These are phyloP conservation scores for Miichthys miiuy DNA, from an alignment of 2,797 vertebrate species.

Conservation along the genomic window DNA sequence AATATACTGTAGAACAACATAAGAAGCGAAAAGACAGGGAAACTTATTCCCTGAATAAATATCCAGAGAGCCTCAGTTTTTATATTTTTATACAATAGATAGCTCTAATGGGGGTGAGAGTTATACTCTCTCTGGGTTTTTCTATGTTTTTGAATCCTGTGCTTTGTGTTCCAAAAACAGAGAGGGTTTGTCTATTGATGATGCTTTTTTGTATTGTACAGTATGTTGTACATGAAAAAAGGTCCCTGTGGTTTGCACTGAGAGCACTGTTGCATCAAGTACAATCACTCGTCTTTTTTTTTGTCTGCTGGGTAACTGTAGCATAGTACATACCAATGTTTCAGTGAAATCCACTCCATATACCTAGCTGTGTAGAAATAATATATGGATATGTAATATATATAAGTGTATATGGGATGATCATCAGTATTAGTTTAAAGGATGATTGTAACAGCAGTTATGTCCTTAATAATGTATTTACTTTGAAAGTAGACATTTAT, in stretches of 20 bases:
- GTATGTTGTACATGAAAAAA: not conserved
- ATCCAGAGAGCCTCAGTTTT: not conserved
- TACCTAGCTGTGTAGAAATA: not conserved
- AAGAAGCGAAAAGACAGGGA: not conserved
- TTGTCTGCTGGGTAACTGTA: not conserved
- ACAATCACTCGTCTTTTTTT: not conserved
- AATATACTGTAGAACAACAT: not conserved
- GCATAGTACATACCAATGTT: not conserved
- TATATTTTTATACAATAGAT: not conserved
- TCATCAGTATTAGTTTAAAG: not conserved
- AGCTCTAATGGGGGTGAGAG: not conserved
- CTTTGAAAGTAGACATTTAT: not conserved
- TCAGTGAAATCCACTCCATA: not conserved
- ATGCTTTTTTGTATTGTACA: not conserved
- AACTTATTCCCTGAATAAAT: not conserved
- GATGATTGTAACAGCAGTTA: not conserved
- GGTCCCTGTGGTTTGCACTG: slow-evolving; percentile 6
- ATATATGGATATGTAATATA: no score
- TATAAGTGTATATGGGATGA: not conserved
- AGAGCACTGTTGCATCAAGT: not conserved
- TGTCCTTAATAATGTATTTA: not conserved
- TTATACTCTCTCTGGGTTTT: not conserved
- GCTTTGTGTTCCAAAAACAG: slow-evolving; percentile 2
- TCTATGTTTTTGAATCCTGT: not conserved
- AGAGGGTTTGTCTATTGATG: not conserved